A percentile compares a stretch with the other conserved stretches of the same genome.
Conservation (phyloP, 1,140 invertebrate genomes). For the Micrasema longulum region DNA sequence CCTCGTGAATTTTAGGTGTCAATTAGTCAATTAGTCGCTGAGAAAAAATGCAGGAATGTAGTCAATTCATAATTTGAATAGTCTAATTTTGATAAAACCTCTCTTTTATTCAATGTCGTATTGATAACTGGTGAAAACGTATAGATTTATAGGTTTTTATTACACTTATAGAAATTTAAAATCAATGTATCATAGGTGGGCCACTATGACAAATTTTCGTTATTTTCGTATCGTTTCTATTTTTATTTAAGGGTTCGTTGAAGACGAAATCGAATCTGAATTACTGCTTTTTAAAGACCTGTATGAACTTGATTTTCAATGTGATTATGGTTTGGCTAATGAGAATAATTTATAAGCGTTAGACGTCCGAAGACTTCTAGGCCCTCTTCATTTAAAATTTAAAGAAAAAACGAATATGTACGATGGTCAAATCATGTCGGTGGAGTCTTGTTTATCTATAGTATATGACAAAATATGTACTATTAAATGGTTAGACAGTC, state of each 20-base stretch:
- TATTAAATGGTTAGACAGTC: neutral
- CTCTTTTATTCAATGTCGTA: no score
- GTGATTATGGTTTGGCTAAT: no score
- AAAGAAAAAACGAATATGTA: neutral
- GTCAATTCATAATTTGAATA: neutral
- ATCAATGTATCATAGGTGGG: neutral
- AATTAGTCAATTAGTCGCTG: neutral
- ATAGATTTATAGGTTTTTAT: neutral
- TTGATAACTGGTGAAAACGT: neutral
- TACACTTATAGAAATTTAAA: neutral
- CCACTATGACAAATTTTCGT: neutral
- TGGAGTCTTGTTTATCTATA: neutral
- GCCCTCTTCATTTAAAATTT: neutral
- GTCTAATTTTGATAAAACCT: neutral
- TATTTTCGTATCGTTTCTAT: no score
- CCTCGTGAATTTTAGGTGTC: neutral
- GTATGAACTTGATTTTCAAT: no score
- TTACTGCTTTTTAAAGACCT: neutral
- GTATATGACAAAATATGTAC: neutral
- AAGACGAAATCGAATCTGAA: neutral
- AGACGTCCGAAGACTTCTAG: neutral
- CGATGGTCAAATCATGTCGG: neutral
- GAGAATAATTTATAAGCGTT: neutral
- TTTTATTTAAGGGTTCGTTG: neutral
- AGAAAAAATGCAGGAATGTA: constrained; percentile 3